Conservation (phyloP, 2,888 invertebrate species). For the Sphaerophoria rueppellii region DNA sequence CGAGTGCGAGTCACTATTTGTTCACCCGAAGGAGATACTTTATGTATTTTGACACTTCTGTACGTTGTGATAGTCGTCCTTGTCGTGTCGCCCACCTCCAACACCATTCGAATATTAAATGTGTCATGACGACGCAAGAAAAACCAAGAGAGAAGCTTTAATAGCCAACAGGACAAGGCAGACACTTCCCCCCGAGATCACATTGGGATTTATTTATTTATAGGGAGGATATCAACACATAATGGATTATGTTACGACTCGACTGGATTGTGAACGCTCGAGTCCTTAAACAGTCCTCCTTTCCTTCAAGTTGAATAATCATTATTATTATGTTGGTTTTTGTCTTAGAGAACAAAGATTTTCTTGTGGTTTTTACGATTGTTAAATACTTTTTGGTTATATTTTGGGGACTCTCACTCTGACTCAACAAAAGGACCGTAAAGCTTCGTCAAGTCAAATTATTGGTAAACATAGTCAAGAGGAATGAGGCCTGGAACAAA, state of each 20-base stretch:
- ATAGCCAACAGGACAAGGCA: constrained; percentile 24
- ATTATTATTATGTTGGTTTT: constrained; percentile 22
- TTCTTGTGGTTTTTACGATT: constrained; percentile 25
- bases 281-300: constrained; percentile 8
- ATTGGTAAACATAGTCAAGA: too few relatives aligned
- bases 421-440: neutral
- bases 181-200: constrained; percentile 40
- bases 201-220: constrained; percentile 50
- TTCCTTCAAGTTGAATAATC: constrained; percentile 19
- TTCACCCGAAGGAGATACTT: constrained; percentile 46
- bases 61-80: constrained; percentile 3
- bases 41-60: constrained; percentile 62
- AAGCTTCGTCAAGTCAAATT: neutral
- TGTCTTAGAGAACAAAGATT: constrained; percentile 11
- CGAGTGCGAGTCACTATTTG: constrained; percentile 27
- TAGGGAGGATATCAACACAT: constrained; percentile 30
- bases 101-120: too few relatives aligned
- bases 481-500: neutral
- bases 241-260: constrained; percentile 22
- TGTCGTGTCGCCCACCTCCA: neutral
- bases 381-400: constrained; percentile 21
- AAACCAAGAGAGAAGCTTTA: constrained; percentile 21
- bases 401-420: neutral
- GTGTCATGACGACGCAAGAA: neutral
- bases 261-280: neutral